Evolutionary conservation across 92 coral and sea anemone species (phyloP).

Genomic region (Bergia sp.): DNA sequence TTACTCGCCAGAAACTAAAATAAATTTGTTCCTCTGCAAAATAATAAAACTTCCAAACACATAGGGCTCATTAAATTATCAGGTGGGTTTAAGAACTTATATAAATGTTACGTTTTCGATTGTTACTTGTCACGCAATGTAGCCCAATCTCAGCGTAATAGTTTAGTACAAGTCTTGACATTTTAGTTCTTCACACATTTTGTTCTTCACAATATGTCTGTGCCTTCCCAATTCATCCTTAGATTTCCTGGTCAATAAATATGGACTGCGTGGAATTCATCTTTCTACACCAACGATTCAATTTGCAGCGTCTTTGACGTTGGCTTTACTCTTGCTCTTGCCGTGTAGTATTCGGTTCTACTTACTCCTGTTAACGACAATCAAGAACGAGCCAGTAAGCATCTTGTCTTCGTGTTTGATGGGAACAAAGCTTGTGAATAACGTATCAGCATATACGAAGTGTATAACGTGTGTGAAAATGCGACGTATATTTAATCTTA

Average conservation of each 20-base stretch:
- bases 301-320: constrained; percentile 13
- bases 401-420: not conserved
- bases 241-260: not conserved
- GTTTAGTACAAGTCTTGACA: not conserved
- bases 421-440: not conserved
- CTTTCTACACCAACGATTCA: not conserved
- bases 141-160: not conserved
- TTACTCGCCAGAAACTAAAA: not conserved
- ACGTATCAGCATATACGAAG: too few species aligned
- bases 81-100: too few species aligned
- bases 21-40: not conserved
- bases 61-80: too few species aligned
- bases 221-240: not conserved
- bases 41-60: too few species aligned
- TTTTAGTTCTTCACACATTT: not conserved
- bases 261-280: too few species aligned
- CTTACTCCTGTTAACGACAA: not conserved
- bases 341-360: constrained; percentile 33
- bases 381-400: not conserved
- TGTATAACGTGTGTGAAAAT: too few species aligned
- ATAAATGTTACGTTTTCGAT: not conserved
- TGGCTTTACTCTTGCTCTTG: constrained; percentile 26
- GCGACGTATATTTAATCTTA: too few species aligned
- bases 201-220: not conserved
- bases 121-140: not conserved